phyloP scores from a whole-genome alignment of 2,797 vertebrate genomes.

The Paramormyrops hopkinsi region DNA sequence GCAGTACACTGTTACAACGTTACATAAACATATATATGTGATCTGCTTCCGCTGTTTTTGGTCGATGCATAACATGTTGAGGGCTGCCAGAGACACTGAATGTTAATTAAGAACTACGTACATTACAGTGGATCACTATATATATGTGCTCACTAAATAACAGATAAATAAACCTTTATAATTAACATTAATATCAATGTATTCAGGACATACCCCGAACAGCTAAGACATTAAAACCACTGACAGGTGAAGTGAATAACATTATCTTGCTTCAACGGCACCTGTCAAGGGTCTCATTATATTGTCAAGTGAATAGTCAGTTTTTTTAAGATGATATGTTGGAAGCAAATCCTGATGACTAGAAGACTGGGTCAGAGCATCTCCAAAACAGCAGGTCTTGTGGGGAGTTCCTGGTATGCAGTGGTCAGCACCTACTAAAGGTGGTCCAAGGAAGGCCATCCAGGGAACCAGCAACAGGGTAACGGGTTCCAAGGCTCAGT shows the following conservation, averaged over 20 bases:
- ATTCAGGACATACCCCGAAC: not conserved
- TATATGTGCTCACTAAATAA: not conserved
- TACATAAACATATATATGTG: not conserved
- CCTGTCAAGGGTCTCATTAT: not conserved
- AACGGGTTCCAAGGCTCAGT: not conserved
- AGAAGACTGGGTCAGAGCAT: not conserved
- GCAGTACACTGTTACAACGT: not conserved
- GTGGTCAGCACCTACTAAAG: not conserved
- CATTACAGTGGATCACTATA: slow-evolving; percentile 2
- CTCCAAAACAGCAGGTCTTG: not conserved
- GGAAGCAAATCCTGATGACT: not conserved
- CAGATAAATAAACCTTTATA: not conserved
- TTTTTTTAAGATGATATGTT: not conserved
- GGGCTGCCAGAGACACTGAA: not conserved
- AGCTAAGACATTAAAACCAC: not conserved
- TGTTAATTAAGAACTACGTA: not conserved
- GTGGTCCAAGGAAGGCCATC: not conserved
- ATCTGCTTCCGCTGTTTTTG: not conserved
- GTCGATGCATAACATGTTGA: not conserved
- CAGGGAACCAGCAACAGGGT: not conserved
- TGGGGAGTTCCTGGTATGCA: not conserved
- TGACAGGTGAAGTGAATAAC: not conserved
- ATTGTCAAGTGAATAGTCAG: not conserved
- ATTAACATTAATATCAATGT: not conserved
- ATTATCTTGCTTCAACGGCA: not conserved